Base-by-base conservation (phyloP, 1,140 invertebrate genomes). In the Drosophila nannoptera region DNA sequence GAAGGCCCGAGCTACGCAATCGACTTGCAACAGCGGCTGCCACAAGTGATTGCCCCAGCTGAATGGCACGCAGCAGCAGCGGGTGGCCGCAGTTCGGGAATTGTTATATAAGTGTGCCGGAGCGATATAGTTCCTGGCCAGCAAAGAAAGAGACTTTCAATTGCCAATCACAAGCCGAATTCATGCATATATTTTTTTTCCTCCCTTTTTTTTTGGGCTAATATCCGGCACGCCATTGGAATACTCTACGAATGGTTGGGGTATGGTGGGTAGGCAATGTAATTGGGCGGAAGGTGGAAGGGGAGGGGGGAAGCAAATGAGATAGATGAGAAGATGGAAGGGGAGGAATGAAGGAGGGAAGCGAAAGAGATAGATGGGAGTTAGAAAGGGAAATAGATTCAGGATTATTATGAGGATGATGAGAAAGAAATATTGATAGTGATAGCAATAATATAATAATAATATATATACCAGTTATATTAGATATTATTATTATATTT, bases 91-190 rank as follows among this genome's bases (percentile, higher is more conserved):
- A 22, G 22, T 22, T 22, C 3, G 22, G 22, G 22, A 22, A 22
- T 3, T 32, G 16, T 69, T 69, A 69, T 64, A 65, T 65, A 69
- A 69, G 42, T 56, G 42, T 56, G 33, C n/a, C 31, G 3, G 1
- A 22, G 22, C 22, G 22, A 22, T 35, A 38, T 33, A 38, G 38
- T 69, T 65, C 53, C 67, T 65, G 67, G 46, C 12, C 35, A 36
- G 35, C 35, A 60, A 49, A 16, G 43, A 63, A 54, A 31, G 29
- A 43, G 9, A 45, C 52, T 56, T 65, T 69, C 67, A 58, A 69
- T 63, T 69, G 52, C 29, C 66, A 69, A 69, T 65, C 53, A 65
- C 60, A 69, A 65, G 67, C 67, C 67, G 46, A 69, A 58, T 11
- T n/a, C 14, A 54, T 29, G 14, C 22, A 55, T 32, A 43, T 31